phyloP scores from a whole-genome alignment of 2,888 invertebrate genomes.

The Cephonodes hylas region DNA sequence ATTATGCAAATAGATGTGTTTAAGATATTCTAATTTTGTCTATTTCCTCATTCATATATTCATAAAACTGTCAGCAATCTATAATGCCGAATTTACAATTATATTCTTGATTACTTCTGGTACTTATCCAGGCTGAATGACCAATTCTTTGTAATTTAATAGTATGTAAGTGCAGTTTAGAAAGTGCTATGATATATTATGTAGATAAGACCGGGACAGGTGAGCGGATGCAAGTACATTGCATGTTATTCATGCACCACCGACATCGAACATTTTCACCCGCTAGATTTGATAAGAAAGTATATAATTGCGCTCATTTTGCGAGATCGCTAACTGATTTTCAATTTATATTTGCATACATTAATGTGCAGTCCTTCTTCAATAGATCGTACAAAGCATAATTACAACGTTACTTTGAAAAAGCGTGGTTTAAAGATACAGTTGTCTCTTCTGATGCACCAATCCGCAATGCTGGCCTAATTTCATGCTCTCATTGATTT shows the following conservation, averaged over 20 bases:
- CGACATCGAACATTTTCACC: constrained; percentile 42
- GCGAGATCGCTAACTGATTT: constrained; percentile 21
- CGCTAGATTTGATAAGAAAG: constrained; percentile 50
- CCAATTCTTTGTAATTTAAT: background rate
- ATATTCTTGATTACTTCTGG: background rate
- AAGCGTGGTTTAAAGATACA: no score
- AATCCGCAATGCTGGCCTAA: no score
- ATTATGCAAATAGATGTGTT: background rate
- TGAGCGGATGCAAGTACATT: constrained; percentile 35
- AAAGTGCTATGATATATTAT: background rate
- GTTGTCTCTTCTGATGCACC: no score
- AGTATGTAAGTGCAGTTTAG: background rate
- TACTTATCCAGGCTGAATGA: background rate
- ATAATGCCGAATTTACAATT: no score
- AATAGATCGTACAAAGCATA: background rate
- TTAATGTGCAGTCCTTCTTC: background rate
- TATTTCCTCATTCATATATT: background rate
- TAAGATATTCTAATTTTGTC: background rate
- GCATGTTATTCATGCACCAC: constrained; percentile 50
- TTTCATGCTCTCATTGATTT: no score
- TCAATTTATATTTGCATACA: constrained; percentile 10
- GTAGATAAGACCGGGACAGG: background rate
- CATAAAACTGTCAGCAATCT: no score
- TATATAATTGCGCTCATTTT: constrained; percentile 36
- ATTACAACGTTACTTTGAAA: no score